These are phyloP conservation scores for Emydocephalus ijimae DNA, from an alignment of 2,113 vertebrate genomes.

Conservation along the genomic window DNA sequence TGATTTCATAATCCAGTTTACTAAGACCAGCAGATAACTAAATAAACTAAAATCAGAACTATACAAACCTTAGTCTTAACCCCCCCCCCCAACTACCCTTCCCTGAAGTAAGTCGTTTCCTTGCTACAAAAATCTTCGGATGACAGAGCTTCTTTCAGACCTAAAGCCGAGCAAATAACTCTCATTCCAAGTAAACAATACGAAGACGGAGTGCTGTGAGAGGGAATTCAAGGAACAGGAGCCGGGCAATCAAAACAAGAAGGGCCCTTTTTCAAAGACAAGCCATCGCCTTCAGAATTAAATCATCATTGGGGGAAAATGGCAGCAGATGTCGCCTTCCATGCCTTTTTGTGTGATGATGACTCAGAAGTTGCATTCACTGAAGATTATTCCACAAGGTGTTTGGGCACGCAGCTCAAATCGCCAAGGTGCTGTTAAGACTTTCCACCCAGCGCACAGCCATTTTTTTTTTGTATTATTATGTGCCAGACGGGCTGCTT, in stretches of 20 bases:
- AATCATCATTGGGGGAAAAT: background rate
- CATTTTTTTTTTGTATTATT: background rate
- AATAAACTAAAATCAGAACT: background rate
- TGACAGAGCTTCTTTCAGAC: background rate
- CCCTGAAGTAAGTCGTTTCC: background rate
- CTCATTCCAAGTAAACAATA: background rate
- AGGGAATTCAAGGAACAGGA: background rate
- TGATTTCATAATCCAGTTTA: background rate
- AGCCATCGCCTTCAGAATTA: background rate
- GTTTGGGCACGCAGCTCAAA: background rate
- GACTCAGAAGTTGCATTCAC: background rate
- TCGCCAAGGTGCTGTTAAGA: background rate
- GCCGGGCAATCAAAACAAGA: background rate
- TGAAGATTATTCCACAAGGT: background rate
- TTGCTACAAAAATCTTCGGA: background rate
- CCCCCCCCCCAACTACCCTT: background rate
- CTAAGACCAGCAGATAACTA: accelerated
- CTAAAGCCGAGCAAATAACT: background rate
- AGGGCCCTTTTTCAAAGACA: background rate
- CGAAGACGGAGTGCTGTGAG: background rate
- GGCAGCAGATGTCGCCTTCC: background rate
- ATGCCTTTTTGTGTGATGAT: background rate
- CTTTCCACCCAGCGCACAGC: background rate
- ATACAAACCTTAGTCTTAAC: background rate
- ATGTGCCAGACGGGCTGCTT: background rate